phyloP scores from a whole-genome alignment of 2,888 invertebrate species.

The Glyphotaelius pellucidus region DNA sequence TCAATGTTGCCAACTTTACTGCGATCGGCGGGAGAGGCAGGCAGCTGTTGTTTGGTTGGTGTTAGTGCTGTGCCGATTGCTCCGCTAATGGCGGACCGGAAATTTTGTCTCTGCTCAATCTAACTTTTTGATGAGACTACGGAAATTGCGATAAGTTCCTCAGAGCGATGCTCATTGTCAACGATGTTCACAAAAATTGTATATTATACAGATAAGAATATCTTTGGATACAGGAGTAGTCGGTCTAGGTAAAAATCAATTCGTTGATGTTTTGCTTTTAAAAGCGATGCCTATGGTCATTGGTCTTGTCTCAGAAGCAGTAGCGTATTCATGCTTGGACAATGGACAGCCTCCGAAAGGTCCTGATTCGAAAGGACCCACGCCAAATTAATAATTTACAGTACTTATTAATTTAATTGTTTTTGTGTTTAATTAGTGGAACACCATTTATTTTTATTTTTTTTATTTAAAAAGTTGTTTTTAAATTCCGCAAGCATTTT shows the following conservation, averaged over 20 bases:
- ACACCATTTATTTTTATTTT: too few relatives aligned
- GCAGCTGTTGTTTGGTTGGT: neutral
- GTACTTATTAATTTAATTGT: too few relatives aligned
- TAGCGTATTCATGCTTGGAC: neutral
- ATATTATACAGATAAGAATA: neutral
- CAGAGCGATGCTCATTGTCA: neutral
- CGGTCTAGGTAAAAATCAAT: neutral
- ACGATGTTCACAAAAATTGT: neutral
- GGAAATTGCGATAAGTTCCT: constrained; percentile 51
- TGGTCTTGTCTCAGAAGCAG: neutral
- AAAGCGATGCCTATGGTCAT: neutral
- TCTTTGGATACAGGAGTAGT: neutral
- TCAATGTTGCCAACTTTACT: too few relatives aligned
- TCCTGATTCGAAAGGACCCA: too few relatives aligned
- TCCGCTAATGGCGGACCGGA: constrained; percentile 47
- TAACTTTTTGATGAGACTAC: constrained; percentile 37
- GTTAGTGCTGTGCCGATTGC: neutral
- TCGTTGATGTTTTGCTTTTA: neutral
- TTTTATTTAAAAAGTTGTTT: too few relatives aligned
- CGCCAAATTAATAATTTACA: too few relatives aligned
- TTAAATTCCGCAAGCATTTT: too few relatives aligned
- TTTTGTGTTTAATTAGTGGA: too few relatives aligned
- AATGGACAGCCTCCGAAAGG: neutral
- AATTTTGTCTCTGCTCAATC: constrained; percentile 52
- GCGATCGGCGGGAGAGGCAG: neutral